Evolutionary conservation across 1,140 invertebrate genomes (phyloP), one percentile per base, ranked within the genome.

Genomic region (Drosophila guanche): DNA sequence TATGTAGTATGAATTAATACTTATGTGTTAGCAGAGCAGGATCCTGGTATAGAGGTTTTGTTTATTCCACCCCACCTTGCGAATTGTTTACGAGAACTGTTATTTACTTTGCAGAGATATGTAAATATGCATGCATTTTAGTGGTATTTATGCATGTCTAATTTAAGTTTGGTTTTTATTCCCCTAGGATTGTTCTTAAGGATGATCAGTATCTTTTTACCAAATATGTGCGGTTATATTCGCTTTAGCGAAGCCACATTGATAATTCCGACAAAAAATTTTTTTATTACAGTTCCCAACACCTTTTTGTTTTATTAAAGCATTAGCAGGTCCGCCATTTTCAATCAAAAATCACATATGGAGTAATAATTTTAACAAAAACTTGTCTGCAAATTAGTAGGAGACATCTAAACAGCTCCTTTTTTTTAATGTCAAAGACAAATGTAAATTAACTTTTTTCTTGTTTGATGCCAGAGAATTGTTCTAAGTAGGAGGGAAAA

Each of bases 381-480:
- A 81, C 79, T 68, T 81, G 78, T 80, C 79, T 63, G 67, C 58
- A 66, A 83, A 83, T 84, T 84, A 84, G 80, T 80, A 65, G 73
- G 68, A 59, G 62, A 54, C 62, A 79, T 65, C 62, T 41, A 70
- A 79, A 52, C 46, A 25, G 29, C 42, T 67, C 67, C 67, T 66
- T 55, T 67, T 67, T 47, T 55, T 66, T 41, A 67, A 66, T 47
- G 41, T 54, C 42, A 47, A 37, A 52, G 41, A 65, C 45, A 16
- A n/a, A 40, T 29, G 47, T 47, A 66, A 66, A 66, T 7, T 66
- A 20, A 12, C 40, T n/a, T 3, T 33, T 20, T 29, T n/a, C 4
- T 12, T 45, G 14, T 5, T 16, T n/a, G 14, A 16, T 37, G 10
- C 33, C 10, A 37, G 33, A 12, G 10, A 0, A 37, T 0, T 4